Evolutionary conservation across 2,888 invertebrate genomes (phyloP).

Genomic region (Chironomus riparius): DNA sequence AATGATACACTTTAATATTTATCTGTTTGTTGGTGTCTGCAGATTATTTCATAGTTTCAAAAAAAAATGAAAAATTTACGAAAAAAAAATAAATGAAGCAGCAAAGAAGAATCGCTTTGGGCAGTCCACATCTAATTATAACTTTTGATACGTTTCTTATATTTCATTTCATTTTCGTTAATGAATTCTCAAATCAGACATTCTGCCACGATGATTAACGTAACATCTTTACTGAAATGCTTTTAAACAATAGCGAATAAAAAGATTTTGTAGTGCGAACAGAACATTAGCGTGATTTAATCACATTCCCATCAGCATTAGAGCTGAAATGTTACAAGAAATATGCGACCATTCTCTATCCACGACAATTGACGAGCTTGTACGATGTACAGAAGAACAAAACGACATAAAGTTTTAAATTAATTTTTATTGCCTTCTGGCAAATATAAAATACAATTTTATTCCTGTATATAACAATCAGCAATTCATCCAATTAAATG

Average conservation of each 20-base stretch:
- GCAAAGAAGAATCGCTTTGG: not conserved
- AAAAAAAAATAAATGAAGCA: too few species aligned
- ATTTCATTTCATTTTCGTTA: too few species aligned
- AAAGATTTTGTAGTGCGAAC: too few species aligned
- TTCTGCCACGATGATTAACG: too few species aligned
- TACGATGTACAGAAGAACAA: not conserved
- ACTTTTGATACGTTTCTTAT: not conserved
- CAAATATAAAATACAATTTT: not conserved
- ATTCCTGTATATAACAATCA: not conserved
- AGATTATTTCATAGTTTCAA: conserved; percentile 2
- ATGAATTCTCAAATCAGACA: too few species aligned
- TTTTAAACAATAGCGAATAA: not conserved
- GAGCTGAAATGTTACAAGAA: not conserved
- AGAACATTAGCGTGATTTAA: too few species aligned
- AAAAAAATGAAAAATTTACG: too few species aligned
- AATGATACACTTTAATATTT: conserved; percentile 25
- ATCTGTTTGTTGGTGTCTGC: conserved; percentile 23
- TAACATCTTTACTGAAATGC: not conserved
- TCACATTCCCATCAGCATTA: too few species aligned
- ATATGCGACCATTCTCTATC: not conserved
- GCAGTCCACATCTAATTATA: not conserved
- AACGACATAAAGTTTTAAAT: not conserved
- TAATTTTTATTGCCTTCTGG: not conserved
- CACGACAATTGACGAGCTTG: not conserved
- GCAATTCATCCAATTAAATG: not conserved